These are phyloP conservation scores for Leptinotarsa tumamoca DNA, from an alignment of 2,888 invertebrate species.

Conservation along the genomic window DNA sequence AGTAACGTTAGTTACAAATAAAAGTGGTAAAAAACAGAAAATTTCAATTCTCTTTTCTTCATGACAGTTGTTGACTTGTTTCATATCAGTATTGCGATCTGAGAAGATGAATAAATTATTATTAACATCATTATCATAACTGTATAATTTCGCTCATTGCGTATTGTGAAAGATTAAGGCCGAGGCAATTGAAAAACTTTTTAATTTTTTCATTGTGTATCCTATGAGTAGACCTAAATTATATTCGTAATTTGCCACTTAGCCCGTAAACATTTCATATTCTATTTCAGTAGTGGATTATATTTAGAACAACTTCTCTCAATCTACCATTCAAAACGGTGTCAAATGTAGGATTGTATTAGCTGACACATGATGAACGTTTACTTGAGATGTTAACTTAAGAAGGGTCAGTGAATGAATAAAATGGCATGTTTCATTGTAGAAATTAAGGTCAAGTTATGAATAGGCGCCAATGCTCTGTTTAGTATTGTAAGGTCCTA, in stretches of 20 bases:
- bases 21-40: too few relatives aligned
- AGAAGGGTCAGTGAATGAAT: slow-evolving; percentile 43
- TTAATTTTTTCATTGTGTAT: background rate
- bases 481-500: slow-evolving; percentile 29
- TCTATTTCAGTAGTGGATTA: slow-evolving; percentile 14
- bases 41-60: too few relatives aligned
- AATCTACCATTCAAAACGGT: slow-evolving; percentile 12
- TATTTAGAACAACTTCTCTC: slow-evolving; percentile 24
- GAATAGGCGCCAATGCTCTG: slow-evolving; percentile 40
- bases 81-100: too few relatives aligned
- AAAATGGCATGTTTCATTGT: slow-evolving; percentile 31
- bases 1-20: too few relatives aligned
- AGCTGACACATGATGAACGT: slow-evolving; percentile 14
- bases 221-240: background rate
- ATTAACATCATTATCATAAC: too few relatives aligned
- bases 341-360: slow-evolving; percentile 22
- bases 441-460: slow-evolving; percentile 41
- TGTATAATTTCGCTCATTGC: background rate
- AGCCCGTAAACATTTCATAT: background rate
- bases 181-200: too few relatives aligned
- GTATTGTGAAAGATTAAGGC: too few relatives aligned
- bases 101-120: too few relatives aligned
- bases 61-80: too few relatives aligned
- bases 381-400: slow-evolving; percentile 23
- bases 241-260: background rate